These are phyloP conservation scores for Xylota segnis DNA, from an alignment of 2,888 invertebrate species.

Conservation along the genomic window DNA sequence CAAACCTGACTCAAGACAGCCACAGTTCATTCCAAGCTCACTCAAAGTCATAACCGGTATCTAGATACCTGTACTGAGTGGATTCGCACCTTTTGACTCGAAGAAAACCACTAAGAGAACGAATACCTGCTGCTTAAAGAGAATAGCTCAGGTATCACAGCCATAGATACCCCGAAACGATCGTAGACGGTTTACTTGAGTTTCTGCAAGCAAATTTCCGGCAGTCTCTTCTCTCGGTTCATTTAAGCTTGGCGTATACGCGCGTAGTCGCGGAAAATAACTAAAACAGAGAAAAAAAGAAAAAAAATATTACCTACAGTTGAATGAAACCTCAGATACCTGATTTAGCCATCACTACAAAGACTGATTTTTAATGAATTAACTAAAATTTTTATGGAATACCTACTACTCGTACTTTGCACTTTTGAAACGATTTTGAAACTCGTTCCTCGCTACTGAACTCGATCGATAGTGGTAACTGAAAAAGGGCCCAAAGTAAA, in stretches of 20 bases:
- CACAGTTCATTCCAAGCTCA: constrained; percentile 34
- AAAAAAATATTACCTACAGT: constrained; percentile 21
- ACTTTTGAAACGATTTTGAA: not conserved
- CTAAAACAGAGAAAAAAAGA: constrained; percentile 32
- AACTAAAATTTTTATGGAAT: constrained; percentile 14
- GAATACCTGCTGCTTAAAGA: constrained; percentile 42
- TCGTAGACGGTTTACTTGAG: constrained; percentile 44
- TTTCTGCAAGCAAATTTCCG: constrained; percentile 58
- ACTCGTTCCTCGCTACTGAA: constrained; percentile 3
- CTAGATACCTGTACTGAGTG: constrained; percentile 39
- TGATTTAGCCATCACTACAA: constrained; percentile 54
- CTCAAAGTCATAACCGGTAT: constrained; percentile 24
- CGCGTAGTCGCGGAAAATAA: constrained; percentile 35
- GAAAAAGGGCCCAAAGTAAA: constrained; percentile 65
- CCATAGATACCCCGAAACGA: constrained; percentile 39
- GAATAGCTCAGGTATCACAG: constrained; percentile 29
- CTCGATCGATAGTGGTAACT: not conserved
- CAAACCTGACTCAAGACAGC: constrained; percentile 38
- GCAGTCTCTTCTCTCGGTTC: constrained; percentile 70
- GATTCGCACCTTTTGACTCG: constrained; percentile 44
- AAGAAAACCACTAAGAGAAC: constrained; percentile 28
- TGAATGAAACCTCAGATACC: constrained; percentile 56
- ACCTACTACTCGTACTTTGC: not conserved
- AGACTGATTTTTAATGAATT: constrained; percentile 56
- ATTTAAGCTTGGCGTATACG: constrained; percentile 54